Evolutionary conservation across 2,113 vertebrate genomes (phyloP), one percentile per base, ranked within the genome.

Genomic region (Istiophorus platypterus): DNA sequence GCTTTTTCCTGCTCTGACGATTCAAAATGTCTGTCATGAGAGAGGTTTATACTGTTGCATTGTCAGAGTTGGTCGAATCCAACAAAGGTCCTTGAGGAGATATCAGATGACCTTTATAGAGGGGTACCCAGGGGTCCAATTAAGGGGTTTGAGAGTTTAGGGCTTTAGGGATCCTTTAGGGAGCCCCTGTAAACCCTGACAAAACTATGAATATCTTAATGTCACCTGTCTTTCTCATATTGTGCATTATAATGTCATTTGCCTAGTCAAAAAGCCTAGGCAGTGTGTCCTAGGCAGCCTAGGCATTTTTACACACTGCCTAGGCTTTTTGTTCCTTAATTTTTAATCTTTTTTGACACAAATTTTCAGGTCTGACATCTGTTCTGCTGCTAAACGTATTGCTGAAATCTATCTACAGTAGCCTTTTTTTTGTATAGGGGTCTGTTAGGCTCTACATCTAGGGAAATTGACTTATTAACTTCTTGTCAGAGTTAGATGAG

Each of bases 21-120:
- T 24, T 72, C 47, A 47, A 39, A 78, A 54, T 45, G 34, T n/a
- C 45, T 49, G 41, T 29, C 26, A 39, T 69, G 27, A 59, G 59
- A 52, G 24, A 47, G 11, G 14, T 45, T 29, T 52, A 49, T 7
- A 5, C 22, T 54, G 24, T 37, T 20, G 6, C 6, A 7, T n/a
- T 42, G 59, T 64, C 41, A 31, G 7, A 3, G 22, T 22, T 52
- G 37, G 20, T 1, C 27, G 68, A 56, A 52, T 62, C n/a, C 49
- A 20, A 22, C 61, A 17, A 7, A 42, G 20, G 67, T 22, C 5
- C 3, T n/a, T 47, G 17, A 7, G 5, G 37, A 54, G 31, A 31
- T 24, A 45, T n/a, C 0, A 10, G 12, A 61, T 7, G 14, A 31
- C 5, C 14, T 45, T 15, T 18, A 4, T 26, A 52, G 1, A 12